Percentiles rank a stretch among this genome's conserved stretches.
These are phyloP conservation scores for Chloropsis hardwickii DNA, from an alignment of 2,113 vertebrate species.

Conservation along the genomic window DNA sequence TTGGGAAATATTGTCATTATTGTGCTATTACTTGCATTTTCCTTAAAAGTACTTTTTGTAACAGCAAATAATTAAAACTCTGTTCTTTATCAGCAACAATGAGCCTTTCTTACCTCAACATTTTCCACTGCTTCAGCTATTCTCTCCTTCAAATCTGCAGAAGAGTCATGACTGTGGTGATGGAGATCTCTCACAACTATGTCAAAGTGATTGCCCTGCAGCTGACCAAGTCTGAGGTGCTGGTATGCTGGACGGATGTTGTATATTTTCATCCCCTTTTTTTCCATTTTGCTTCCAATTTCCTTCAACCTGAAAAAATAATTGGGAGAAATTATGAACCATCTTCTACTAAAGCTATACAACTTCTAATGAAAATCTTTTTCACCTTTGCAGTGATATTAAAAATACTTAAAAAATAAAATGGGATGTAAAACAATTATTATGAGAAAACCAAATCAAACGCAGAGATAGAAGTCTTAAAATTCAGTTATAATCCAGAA, in stretches of 20 bases:
- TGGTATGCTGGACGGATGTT: constrained; percentile 74
- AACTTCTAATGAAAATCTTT: not conserved
- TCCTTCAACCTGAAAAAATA: constrained; percentile 79
- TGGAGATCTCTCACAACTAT: constrained; percentile 85
- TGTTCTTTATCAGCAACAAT: not conserved
- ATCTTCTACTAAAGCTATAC: not conserved
- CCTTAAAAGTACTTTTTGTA: not conserved
- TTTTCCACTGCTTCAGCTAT: constrained; percentile 85
- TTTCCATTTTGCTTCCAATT: constrained; percentile 76
- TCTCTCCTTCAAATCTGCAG: constrained; percentile 67
- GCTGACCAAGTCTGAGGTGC: constrained; percentile 85
- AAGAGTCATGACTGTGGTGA: constrained; percentile 56
- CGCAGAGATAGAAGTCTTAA: not conserved
- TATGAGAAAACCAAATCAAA: not conserved
- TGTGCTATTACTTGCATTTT: not conserved
- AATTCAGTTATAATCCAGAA: not conserved
- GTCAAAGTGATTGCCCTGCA: constrained; percentile 91
- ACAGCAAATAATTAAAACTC: not conserved
- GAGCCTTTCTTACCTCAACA: constrained; percentile 76
- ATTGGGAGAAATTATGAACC: not conserved
- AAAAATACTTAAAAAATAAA: not conserved
- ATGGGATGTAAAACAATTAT: not conserved
- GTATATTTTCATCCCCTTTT: constrained; percentile 80
- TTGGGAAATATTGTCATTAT: not conserved
- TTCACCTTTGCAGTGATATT: not conserved